Evolutionary conservation across 2,113 vertebrate species (phyloP).

Genomic region (Bungarus multicinctus): DNA sequence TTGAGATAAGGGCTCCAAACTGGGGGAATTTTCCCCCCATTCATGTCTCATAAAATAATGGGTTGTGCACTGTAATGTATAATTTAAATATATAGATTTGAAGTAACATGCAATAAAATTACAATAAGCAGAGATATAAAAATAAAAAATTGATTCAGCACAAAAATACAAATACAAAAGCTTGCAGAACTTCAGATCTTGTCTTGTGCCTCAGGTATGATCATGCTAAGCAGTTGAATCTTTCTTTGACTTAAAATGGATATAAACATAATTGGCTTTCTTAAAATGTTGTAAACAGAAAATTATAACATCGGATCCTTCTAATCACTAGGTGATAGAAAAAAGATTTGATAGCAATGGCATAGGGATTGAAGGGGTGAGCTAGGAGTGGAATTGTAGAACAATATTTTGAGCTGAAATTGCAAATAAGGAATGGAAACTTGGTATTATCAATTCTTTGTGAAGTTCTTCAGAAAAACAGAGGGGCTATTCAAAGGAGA

Average conservation of each 20-base stretch:
- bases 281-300: not conserved
- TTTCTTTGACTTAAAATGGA: not conserved
- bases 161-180: not conserved
- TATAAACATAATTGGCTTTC: not conserved
- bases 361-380: not conserved
- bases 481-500: constrained; percentile 14
- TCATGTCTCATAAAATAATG: not conserved
- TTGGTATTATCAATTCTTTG: constrained; percentile 24
- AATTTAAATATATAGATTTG: not conserved
- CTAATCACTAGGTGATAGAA: not conserved
- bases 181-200: not conserved
- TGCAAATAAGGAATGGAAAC: constrained; percentile 12
- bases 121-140: not conserved
- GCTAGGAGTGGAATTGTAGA: not conserved
- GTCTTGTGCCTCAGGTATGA: not conserved
- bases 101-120: not conserved
- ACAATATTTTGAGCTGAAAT: constrained; percentile 7
- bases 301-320: not conserved
- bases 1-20: not conserved
- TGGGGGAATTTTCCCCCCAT: not conserved
- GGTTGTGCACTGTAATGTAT: not conserved
- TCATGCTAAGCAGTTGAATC: not conserved
- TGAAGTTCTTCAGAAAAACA: constrained; percentile 11
- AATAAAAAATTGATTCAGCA: not conserved
- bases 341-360: not conserved